phyloP scores from a whole-genome alignment of 2,888 invertebrate species.

The Digitonthophagus gazella region DNA sequence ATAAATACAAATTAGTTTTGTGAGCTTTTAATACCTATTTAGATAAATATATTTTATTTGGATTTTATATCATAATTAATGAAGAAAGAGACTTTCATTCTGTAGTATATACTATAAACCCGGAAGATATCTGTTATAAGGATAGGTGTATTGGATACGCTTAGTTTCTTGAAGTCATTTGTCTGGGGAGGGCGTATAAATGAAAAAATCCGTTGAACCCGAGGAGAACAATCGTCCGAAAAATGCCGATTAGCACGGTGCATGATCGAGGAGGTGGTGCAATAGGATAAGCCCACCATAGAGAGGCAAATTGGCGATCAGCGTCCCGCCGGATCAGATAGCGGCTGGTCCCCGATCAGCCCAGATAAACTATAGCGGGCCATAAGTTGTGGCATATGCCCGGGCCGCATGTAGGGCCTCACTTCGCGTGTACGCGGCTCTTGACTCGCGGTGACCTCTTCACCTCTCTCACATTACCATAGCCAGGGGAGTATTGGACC shows the following conservation, averaged over 20 bases:
- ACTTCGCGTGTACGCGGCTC: conserved; percentile 49
- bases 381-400: conserved; percentile 45
- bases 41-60: no score
- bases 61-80: no score
- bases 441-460: conserved; percentile 51
- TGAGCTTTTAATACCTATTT: no score
- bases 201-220: neutral
- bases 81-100: no score
- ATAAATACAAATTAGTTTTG: no score
- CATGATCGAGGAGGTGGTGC: neutral
- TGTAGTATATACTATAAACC: no score
- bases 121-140: neutral
- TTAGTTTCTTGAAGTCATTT: neutral
- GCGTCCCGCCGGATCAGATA: conserved; percentile 5
- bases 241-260: neutral
- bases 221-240: neutral
- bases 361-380: conserved; percentile 42
- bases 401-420: conserved; percentile 41
- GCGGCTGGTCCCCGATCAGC: conserved; percentile 38
- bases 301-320: conserved; percentile 16
- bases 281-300: neutral
- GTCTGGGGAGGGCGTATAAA: neutral
- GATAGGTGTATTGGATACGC: neutral
- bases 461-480: conserved; percentile 53
- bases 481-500: conserved; percentile 45